phyloP scores from a whole-genome alignment of 2,113 vertebrate species.

The Indicator indicator region DNA sequence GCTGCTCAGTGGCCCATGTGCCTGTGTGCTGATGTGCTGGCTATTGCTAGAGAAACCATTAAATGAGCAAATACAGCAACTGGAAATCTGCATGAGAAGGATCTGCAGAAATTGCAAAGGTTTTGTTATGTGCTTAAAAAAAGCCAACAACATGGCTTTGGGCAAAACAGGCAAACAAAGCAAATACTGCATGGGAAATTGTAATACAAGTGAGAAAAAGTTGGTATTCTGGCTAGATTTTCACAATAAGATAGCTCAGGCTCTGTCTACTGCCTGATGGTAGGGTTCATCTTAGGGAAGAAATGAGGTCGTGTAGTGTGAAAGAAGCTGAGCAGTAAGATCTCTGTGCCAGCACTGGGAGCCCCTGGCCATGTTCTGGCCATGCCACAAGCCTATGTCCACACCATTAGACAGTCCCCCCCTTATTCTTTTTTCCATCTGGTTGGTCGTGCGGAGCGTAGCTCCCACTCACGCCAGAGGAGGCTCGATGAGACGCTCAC shows the following conservation, averaged over 20 bases:
- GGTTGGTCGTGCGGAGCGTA: no score
- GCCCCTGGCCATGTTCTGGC: neutral
- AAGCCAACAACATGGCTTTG: neutral
- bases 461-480: no score
- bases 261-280: neutral
- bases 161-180: slow-evolving; percentile 38
- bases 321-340: fast-evolving
- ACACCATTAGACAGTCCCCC: no score
- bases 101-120: neutral
- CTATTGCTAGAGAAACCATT: neutral
- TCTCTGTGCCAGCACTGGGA: neutral
- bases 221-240: slow-evolving; percentile 31
- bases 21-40: fast-evolving
- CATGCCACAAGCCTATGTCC: no score
- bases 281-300: neutral
- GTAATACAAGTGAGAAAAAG: slow-evolving; percentile 5
- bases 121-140: neutral
- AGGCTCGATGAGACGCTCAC: no score
- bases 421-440: no score
- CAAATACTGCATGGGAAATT: slow-evolving; percentile 29
- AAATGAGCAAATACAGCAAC: slow-evolving; percentile 1
- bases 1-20: neutral
- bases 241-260: neutral
- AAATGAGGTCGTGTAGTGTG: neutral
- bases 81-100: slow-evolving; percentile 10